Conservation (phyloP, 2,113 vertebrate species). For the Cairina moschata region DNA sequence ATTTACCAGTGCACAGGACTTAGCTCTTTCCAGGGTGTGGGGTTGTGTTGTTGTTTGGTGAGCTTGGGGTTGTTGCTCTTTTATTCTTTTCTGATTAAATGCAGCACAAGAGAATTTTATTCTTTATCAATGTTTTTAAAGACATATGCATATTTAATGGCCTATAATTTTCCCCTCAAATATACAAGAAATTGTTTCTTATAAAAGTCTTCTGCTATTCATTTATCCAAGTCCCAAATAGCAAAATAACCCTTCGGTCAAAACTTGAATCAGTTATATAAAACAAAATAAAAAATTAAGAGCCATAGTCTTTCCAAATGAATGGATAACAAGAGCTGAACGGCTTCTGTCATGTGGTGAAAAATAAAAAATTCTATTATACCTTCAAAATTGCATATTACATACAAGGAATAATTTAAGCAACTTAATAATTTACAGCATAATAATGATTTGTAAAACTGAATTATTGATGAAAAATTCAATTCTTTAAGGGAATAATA, state of each 20-base stretch:
- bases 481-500: slow-evolving; percentile 47
- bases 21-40: accelerated
- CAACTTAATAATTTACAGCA: slow-evolving; percentile 61
- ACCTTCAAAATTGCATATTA: not conserved
- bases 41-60: not conserved
- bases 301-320: not conserved
- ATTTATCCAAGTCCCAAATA: not conserved
- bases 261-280: not conserved
- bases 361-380: slow-evolving; percentile 9
- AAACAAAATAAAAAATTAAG: slow-evolving; percentile 14
- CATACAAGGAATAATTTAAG: slow-evolving; percentile 55
- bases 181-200: not conserved
- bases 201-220: not conserved
- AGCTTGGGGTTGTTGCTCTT: not conserved
- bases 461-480: slow-evolving; percentile 56
- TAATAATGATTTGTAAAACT: slow-evolving; percentile 63
- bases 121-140: not conserved
- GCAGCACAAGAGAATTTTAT: not conserved
- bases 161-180: not conserved
- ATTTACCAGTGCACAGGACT: not conserved
- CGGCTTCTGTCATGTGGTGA: not conserved
- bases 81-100: not conserved
- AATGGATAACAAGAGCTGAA: not conserved
- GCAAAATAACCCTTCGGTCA: not conserved
- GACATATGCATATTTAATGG: not conserved